Evolutionary conservation across 2,888 invertebrate species (phyloP).

Genomic region (Macrosiphum euphorbiae): DNA sequence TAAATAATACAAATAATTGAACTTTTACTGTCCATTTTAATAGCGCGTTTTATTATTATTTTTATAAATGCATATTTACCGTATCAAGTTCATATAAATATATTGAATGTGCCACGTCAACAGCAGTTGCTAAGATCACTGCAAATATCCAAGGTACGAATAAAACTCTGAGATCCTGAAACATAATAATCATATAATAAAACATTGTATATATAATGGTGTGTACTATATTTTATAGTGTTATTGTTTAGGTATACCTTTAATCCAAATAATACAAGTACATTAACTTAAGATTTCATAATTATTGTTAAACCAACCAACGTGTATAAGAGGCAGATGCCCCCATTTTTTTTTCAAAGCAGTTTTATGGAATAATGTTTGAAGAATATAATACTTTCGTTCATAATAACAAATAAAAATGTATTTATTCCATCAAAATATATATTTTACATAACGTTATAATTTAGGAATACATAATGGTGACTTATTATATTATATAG

Average conservation of each 20-base stretch:
- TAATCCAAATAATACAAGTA: neutral
- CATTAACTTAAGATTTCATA: neutral
- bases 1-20: neutral
- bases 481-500: no score
- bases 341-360: neutral
- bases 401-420: no score
- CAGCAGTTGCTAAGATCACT: conserved; percentile 77
- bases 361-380: no score
- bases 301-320: neutral
- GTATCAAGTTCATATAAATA: conserved; percentile 78
- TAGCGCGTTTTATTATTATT: neutral
- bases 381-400: no score
- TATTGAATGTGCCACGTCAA: conserved; percentile 78
- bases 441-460: no score
- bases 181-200: conserved; percentile 68
- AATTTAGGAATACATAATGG: no score
- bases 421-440: no score
- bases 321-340: neutral
- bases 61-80: conserved; percentile 72
- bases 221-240: neutral
- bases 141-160: conserved; percentile 83
- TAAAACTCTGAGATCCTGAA: conserved; percentile 79
- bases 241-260: neutral
- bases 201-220: neutral
- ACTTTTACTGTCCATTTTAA: neutral